Evolutionary conservation across 2,888 invertebrate species (phyloP).

Genomic region (Formica aserva): DNA sequence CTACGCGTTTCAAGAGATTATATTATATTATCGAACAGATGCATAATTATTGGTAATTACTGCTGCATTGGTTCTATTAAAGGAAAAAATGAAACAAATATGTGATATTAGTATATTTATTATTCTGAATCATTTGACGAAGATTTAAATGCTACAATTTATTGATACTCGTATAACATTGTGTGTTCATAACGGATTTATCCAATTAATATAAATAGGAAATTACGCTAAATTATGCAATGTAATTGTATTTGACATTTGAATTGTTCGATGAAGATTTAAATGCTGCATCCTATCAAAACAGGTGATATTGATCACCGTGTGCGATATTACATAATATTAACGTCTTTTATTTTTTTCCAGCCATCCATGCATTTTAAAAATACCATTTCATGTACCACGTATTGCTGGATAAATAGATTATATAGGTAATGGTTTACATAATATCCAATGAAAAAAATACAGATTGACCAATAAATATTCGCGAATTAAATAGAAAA

Average conservation of each 20-base stretch:
- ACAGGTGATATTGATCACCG: conserved; percentile 11
- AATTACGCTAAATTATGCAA: conserved; percentile 19
- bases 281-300: conserved; percentile 17
- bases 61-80: background rate
- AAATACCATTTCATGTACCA: conserved; percentile 3
- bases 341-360: conserved; percentile 1
- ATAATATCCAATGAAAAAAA: conserved; percentile 5
- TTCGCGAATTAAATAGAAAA: conserved; percentile 5
- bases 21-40: background rate
- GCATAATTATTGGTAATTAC: background rate
- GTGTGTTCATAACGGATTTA: conserved; percentile 16
- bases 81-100: background rate
- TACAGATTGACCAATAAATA: background rate
- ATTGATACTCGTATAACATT: background rate
- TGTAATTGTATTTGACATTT: conserved; percentile 29
- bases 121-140: background rate
- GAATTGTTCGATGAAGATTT: conserved; percentile 22
- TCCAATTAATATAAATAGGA: conserved; percentile 6
- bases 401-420: conserved; percentile 12
- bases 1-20: background rate
- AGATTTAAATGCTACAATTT: conserved; percentile 3
- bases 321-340: background rate
- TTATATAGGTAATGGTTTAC: conserved; percentile 1
- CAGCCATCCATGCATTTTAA: conserved; percentile 11
- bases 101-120: background rate